Conservation (phyloP, 2,888 invertebrate species). For the Thyatira batis region DNA sequence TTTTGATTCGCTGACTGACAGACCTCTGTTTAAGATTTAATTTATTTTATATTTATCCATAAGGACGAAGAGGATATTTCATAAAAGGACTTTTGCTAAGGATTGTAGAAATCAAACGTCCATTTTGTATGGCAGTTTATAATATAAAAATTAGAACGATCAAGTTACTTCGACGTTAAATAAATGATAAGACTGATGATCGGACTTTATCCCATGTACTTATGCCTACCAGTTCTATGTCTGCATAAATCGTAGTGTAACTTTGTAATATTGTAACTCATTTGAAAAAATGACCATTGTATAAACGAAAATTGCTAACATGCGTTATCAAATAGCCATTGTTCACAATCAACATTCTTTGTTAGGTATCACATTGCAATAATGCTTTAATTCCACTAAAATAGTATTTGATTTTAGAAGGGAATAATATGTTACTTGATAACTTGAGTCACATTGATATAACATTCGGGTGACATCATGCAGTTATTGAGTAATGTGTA, state of each 20-base stretch:
- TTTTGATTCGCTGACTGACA: too few species aligned
- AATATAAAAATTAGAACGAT: too few species aligned
- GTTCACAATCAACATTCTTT: background rate
- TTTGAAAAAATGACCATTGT: background rate
- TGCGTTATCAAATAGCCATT: background rate
- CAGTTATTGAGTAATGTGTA: constrained; percentile 31
- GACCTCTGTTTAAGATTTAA: too few species aligned
- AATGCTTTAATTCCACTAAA: background rate
- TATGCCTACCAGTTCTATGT: background rate
- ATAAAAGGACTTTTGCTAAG: too few species aligned
- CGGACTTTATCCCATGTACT: background rate
- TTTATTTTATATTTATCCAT: too few species aligned
- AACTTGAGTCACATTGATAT: constrained; percentile 28
- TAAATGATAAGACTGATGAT: background rate
- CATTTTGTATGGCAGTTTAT: too few species aligned
- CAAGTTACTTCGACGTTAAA: background rate
- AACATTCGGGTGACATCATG: constrained; percentile 51
- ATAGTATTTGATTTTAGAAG: constrained; percentile 11
- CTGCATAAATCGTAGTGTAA: background rate
- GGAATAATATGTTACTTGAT: constrained; percentile 29
- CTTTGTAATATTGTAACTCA: background rate
- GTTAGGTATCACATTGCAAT: background rate
- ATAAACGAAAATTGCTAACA: background rate
- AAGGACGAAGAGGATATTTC: too few species aligned
- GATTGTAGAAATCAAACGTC: too few species aligned